Base-by-base conservation (phyloP, 2,113 vertebrate species). In the Baryphthengus martii region DNA sequence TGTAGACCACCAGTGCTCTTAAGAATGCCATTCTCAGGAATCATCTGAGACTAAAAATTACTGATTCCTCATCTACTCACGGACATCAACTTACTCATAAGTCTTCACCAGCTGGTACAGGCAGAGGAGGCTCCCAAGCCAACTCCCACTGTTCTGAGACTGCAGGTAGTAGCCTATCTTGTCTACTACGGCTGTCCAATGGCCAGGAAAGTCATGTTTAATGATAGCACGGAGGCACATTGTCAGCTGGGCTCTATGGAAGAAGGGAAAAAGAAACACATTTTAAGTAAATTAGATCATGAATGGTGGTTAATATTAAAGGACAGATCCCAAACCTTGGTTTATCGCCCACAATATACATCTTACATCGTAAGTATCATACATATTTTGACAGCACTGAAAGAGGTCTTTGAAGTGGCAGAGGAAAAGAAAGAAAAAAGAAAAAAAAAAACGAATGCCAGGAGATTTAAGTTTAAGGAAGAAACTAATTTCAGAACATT, bases 81-180 rank as follows among this genome's bases (percentile, higher is more conserved):
- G 72, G 55, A 90, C 63, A 89, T 35, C 44, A 90, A 99, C 99
- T 99, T 97, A 99, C 99, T 99, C 99, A 0, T 99, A 99, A 29
- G 99, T 99, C 97, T 99, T 99, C 97, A 99, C 99, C 76, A 99
- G 98, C 91, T 99, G 99, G 96, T 99, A 99, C 7, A 99, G 98
- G 56, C 99, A 99, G 44, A 99, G 97, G 68, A 99, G 98, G 96
- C 98, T 99, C 73, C 99, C 99, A 4, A 99, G 99, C 99, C 99
- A 99, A 96, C 98, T 99, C 85, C 98, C 98, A 29, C 98, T 99
- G 98, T 98, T 99, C 94, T 98, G 98, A n/a, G 98, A 99, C 90
- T 99, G 98, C 93, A 99, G 96, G 95, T 99, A 99, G 89, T 98
- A 95, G 73, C 98, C 98, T 70, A 99, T 98, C 97, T 99, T 99